Evolutionary conservation across 1,140 invertebrate genomes (phyloP).

Genomic region (Drosophila virilis): DNA sequence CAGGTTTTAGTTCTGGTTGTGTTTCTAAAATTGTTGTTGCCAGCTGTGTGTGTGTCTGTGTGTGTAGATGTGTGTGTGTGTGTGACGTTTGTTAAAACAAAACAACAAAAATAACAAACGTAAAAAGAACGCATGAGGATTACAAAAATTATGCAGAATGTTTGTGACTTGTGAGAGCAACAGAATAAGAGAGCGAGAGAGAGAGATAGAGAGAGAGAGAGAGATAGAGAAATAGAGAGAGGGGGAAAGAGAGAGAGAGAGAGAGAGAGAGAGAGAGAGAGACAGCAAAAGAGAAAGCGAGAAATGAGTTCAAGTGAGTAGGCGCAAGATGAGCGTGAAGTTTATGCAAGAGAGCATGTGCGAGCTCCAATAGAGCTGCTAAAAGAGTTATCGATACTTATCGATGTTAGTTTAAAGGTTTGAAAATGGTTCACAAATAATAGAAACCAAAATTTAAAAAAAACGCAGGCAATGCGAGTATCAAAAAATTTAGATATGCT

Average conservation of each 20-base stretch:
- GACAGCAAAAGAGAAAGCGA: not conserved
- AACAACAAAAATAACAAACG: slow-evolving; percentile 47
- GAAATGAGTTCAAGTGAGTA: not conserved
- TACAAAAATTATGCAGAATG: slow-evolving; percentile 15
- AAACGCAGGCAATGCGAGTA: not conserved
- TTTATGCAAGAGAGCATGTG: not conserved
- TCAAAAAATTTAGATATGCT: too few species aligned
- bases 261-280: not conserved
- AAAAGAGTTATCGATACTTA: not conserved
- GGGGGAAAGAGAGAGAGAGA: not conserved
- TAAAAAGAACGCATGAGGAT: slow-evolving; percentile 20
- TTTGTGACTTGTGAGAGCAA: slow-evolving; percentile 3
- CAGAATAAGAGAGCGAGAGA: not conserved
- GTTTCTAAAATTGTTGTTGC: slow-evolving; percentile 26
- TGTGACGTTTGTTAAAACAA: slow-evolving; percentile 42
- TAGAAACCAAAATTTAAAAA: too few species aligned
- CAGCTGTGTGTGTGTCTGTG: slow-evolving; percentile 29
- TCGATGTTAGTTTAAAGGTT: slow-evolving; percentile 5
- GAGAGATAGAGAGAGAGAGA: not conserved
- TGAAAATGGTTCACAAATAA: too few species aligned
- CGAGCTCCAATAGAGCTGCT: too few species aligned
- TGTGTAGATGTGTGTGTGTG: slow-evolving; percentile 16
- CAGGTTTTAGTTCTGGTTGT: slow-evolving; percentile 33
- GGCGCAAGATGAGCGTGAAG: not conserved
- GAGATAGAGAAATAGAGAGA: not conserved